Evolutionary conservation across 2,113 vertebrate genomes (phyloP).

Genomic region (Platichthys stellatus): DNA sequence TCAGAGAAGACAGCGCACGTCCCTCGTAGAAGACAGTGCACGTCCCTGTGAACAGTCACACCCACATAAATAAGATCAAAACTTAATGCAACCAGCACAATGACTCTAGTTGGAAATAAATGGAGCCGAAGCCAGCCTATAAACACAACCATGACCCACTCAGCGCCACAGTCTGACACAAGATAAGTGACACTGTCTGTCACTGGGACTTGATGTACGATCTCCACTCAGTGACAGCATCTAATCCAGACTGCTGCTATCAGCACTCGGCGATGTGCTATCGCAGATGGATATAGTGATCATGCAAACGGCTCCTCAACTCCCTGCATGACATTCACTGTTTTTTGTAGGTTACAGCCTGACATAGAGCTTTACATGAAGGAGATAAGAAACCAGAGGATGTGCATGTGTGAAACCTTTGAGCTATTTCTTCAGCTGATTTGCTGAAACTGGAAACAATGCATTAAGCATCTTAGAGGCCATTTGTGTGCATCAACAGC

Average conservation of each 20-base stretch:
- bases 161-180: too few relatives aligned
- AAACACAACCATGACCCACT: too few relatives aligned
- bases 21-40: slow-evolving; percentile 3
- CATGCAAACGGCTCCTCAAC: neutral
- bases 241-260: too few relatives aligned
- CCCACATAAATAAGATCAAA: neutral
- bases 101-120: too few relatives aligned
- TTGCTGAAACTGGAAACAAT: neutral
- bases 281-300: too few relatives aligned
- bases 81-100: too few relatives aligned
- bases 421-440: neutral
- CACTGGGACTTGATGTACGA: too few relatives aligned
- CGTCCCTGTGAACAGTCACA: neutral
- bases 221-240: too few relatives aligned
- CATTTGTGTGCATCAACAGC: neutral
- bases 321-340: neutral
- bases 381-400: slow-evolving; percentile 1
- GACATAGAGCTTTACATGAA: neutral
- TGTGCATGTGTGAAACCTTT: neutral
- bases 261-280: too few relatives aligned
- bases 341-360: neutral
- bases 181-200: too few relatives aligned
- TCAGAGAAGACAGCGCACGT: neutral
- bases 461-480: too few relatives aligned
- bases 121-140: too few relatives aligned